phyloP scores from a whole-genome alignment of 2,888 invertebrate species.

The Limnephilus lunatus region DNA sequence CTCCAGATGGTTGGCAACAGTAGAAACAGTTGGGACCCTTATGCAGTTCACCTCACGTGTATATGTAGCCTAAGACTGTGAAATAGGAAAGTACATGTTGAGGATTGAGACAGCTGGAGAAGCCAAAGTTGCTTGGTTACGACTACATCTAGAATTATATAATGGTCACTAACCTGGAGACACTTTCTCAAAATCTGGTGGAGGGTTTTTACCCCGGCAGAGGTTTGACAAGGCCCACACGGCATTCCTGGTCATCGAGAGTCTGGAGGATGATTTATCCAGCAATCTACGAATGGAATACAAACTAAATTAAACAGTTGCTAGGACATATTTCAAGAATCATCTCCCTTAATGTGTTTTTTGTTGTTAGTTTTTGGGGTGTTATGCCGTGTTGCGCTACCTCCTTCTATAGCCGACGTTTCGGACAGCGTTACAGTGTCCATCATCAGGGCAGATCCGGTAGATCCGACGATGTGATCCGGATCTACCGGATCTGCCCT shows the following conservation, averaged over 20 bases:
- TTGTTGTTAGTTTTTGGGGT: too few relatives aligned
- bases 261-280: slow-evolving; percentile 79
- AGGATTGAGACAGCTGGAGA: background rate
- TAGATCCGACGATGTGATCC: too few relatives aligned
- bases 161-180: slow-evolving; percentile 73
- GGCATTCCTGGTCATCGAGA: slow-evolving; percentile 96
- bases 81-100: background rate
- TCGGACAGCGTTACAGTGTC: too few relatives aligned
- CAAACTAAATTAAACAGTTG: slow-evolving; percentile 11
- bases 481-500: too few relatives aligned
- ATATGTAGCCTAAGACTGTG: too few relatives aligned
- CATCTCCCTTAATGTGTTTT: background rate
- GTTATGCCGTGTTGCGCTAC: too few relatives aligned
- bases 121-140: background rate
- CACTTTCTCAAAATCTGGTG: slow-evolving; percentile 92
- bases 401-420: too few relatives aligned
- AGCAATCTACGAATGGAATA: slow-evolving; percentile 60
- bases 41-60: too few relatives aligned
- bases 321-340: background rate
- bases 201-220: slow-evolving; percentile 97
- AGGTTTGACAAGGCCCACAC: slow-evolving; percentile 99
- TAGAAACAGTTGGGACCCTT: too few relatives aligned
- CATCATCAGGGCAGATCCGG: too few relatives aligned
- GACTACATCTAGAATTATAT: background rate
- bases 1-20: too few relatives aligned